Percentiles rank a stretch among this genome's conserved stretches.
Conservation (phyloP, 2,888 invertebrate species). For the Plagodis dolabraria region DNA sequence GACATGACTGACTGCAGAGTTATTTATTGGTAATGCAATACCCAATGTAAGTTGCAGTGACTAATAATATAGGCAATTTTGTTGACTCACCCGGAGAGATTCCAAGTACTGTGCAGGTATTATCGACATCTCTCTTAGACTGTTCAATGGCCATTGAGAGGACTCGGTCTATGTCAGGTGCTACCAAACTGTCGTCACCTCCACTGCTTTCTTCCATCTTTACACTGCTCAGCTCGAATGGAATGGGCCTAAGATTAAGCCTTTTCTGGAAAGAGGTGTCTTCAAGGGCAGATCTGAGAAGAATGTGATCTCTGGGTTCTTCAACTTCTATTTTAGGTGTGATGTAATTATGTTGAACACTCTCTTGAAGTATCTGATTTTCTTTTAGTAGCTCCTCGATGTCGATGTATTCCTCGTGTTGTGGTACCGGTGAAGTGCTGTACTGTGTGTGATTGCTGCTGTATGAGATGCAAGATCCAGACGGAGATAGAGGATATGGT, state of each 20-base stretch:
- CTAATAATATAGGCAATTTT: conserved; percentile 35
- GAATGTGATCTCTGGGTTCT: conserved; percentile 88
- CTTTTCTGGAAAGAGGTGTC: conserved; percentile 94
- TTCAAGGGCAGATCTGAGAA: conserved; percentile 91
- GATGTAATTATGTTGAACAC: conserved; percentile 68
- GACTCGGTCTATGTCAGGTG: conserved; percentile 92
- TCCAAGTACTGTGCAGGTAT: conserved; percentile 92
- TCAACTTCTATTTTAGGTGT: conserved; percentile 85
- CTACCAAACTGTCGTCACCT: conserved; percentile 84
- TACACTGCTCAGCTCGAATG: conserved; percentile 85
- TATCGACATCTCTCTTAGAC: conserved; percentile 93
- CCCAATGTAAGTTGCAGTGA: conserved; percentile 35
- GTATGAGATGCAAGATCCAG: conserved; percentile 84
- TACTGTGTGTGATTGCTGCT: conserved; percentile 82
- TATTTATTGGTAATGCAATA: conserved; percentile 38
- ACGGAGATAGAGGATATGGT: conserved; percentile 84
- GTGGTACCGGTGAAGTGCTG: conserved; percentile 77
- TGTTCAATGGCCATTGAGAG: conserved; percentile 94
- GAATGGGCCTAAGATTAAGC: conserved; percentile 92
- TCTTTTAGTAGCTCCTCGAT: conserved; percentile 86
- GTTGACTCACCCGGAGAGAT: conserved; percentile 93
- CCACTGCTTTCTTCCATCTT: conserved; percentile 89
- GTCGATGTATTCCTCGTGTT: conserved; percentile 86
- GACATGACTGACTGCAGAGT: conserved; percentile 35
- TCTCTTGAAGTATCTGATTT: conserved; percentile 81